phyloP scores from a whole-genome alignment of 2,888 invertebrate genomes.

The Papilio gigon region DNA sequence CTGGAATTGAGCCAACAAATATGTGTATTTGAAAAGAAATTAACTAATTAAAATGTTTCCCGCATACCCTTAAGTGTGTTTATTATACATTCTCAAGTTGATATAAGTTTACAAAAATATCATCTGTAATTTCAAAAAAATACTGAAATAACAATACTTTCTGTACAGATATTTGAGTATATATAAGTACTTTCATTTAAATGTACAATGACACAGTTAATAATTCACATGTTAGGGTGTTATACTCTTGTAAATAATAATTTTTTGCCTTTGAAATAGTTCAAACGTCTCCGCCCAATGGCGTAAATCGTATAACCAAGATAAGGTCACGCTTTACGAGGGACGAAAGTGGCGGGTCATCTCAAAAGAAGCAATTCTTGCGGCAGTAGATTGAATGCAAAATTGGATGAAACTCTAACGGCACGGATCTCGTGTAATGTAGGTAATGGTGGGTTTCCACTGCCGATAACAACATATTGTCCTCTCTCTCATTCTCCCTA shows the following conservation, averaged over 20 bases:
- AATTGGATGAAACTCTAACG: conserved; percentile 80
- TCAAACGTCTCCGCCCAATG: conserved; percentile 72
- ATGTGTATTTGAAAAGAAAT: conserved; percentile 28
- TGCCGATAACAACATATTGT: neutral
- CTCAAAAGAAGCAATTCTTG: conserved; percentile 79
- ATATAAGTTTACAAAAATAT: no score
- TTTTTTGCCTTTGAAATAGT: conserved; percentile 61
- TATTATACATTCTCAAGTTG: no score
- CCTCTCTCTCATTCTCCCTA: neutral
- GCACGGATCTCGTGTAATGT: conserved; percentile 18
- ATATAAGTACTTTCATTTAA: no score
- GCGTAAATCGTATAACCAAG: conserved; percentile 80
- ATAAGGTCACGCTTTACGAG: conserved; percentile 80
- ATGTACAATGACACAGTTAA: no score
- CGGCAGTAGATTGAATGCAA: conserved; percentile 82
- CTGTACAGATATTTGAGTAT: no score
- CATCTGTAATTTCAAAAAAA: no score
- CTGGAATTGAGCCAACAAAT: conserved; percentile 30
- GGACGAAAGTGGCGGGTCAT: conserved; percentile 79
- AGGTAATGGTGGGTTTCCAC: neutral
- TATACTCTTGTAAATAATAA: no score
- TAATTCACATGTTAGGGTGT: no score
- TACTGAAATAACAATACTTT: no score
- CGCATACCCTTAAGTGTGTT: neutral
- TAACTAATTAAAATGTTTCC: conserved; percentile 28